phyloP scores from a whole-genome alignment of 2,888 invertebrate genomes.

The Ectemnius lituratus region DNA sequence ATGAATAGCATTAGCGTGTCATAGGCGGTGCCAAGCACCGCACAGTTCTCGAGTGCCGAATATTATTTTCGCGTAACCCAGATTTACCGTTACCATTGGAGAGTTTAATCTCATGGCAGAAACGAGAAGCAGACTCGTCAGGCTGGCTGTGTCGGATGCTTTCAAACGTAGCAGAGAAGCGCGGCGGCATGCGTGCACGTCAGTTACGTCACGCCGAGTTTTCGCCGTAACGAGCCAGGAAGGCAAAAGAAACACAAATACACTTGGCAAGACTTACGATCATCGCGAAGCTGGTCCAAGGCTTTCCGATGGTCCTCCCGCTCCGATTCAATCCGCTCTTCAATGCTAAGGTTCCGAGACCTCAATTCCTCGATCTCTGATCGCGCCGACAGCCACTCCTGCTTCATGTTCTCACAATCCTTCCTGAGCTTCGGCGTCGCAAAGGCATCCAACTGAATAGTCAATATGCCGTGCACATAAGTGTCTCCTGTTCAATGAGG shows the following conservation, averaged over 20 bases:
- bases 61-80: slow-evolving; percentile 5
- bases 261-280: slow-evolving; percentile 67
- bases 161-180: neutral
- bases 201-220: slow-evolving; percentile 25
- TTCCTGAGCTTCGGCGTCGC: slow-evolving; percentile 80
- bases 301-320: slow-evolving; percentile 72
- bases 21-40: slow-evolving; percentile 25
- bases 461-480: no score
- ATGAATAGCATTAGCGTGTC: slow-evolving; percentile 43
- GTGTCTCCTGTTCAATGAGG: no score
- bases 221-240: slow-evolving; percentile 35
- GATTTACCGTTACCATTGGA: no score
- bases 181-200: neutral
- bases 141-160: neutral
- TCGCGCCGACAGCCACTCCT: slow-evolving; percentile 77
- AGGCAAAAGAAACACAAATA: slow-evolving; percentile 47
- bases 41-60: neutral
- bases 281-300: slow-evolving; percentile 67
- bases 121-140: neutral
- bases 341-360: slow-evolving; percentile 72
- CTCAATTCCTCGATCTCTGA: slow-evolving; percentile 78
- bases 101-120: no score
- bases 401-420: slow-evolving; percentile 79
- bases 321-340: slow-evolving; percentile 75
- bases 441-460: slow-evolving; percentile 81